Base-by-base conservation (phyloP, 2,113 vertebrate genomes). In the Microtus oregoni region DNA sequence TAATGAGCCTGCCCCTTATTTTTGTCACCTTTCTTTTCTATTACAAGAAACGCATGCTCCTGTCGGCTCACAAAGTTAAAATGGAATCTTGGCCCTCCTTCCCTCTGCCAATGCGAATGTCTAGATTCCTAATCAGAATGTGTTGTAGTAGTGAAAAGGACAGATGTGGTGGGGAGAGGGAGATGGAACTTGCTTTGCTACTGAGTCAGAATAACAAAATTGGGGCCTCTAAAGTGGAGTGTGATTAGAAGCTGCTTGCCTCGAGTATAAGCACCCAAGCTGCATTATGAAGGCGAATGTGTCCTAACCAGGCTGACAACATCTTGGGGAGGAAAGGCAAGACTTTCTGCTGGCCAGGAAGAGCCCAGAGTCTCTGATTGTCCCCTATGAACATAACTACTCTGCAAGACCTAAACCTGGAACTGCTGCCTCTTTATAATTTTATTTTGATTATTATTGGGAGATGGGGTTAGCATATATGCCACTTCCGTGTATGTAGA, bases 401-500 rank as follows among this genome's bases (percentile, higher is more conserved):
- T 63, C 5, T 0, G 0, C 32, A 9, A 0, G 1, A 4, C 17
- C 73, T 2, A 1, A n/a, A 32, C 2, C 35, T 44, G n/a, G 7
- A 44, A 9, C 15, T 28, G 35, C 44, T 28, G 47, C 32, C 35
- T 88, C 65, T 72, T 86, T 22, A 47, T 3, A 86, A 24, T 4
- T 35, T 1, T 22, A 50, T 68, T 50, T 68, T 86, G 63, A 28
- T 35, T 65, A 30, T 30, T 65, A 28, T 20, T 10, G 8, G 7
- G 58, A 41, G 15, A 28, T 41, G 2, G 50, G 35, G 32, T 70
- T 19, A 13, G 83, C 14, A 11, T 8, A 44, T 28, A 65, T 20
- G 61, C 41, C 38, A 44, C 14, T 10, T 63, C 19, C 0, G 3
- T 86, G 30, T 63, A 13, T 13, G 41, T 35, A 32, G 63, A 86